These are phyloP conservation scores for Neodontobutis hainanensis DNA, from an alignment of 2,113 vertebrate genomes.

Conservation along the genomic window DNA sequence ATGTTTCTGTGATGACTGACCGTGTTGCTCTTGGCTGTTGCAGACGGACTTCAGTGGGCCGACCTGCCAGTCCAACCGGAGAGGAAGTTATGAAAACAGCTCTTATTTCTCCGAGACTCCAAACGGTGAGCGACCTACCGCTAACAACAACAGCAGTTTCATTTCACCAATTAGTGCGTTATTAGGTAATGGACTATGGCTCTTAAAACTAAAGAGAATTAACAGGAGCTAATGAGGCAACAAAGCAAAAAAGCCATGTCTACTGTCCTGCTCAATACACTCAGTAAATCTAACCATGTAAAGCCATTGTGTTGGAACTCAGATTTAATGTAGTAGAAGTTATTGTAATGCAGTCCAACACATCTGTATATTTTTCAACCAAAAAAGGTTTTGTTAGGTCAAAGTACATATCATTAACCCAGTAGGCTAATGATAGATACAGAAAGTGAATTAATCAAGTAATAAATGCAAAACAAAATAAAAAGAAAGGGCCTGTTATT, in stretches of 20 bases:
- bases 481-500: too few relatives aligned
- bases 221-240: not conserved
- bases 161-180: not conserved
- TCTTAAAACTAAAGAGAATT: not conserved
- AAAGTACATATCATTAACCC: too few relatives aligned
- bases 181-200: not conserved
- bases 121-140: constrained; percentile 77
- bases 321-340: too few relatives aligned
- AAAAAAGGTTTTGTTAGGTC: too few relatives aligned
- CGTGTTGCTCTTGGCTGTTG: not conserved
- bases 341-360: too few relatives aligned
- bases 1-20: not conserved
- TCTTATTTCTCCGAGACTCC: constrained; percentile 86
- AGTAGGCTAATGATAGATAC: too few relatives aligned
- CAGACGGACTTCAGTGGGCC: constrained; percentile 92
- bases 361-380: too few relatives aligned
- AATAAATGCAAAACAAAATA: too few relatives aligned
- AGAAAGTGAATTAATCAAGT: too few relatives aligned
- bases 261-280: not conserved
- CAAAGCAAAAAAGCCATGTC: not conserved
- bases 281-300: not conserved
- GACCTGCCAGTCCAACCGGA: constrained; percentile 79
- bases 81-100: constrained; percentile 86
- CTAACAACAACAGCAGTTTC: not conserved
- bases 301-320: not conserved